These are phyloP conservation scores for Parnassius mnemosyne DNA, from an alignment of 2,888 invertebrate genomes.

Conservation along the genomic window DNA sequence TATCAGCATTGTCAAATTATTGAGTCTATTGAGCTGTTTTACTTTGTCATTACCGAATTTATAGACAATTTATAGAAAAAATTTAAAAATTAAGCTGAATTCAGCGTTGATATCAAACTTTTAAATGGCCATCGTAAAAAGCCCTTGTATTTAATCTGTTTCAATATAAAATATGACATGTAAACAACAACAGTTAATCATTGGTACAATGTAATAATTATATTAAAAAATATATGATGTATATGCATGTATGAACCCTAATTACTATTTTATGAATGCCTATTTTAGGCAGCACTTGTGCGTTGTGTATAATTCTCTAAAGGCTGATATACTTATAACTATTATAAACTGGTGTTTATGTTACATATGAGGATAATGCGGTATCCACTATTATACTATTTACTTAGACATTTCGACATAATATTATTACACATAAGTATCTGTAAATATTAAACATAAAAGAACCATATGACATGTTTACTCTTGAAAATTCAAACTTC, in stretches of 20 bases:
- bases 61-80: too few relatives aligned
- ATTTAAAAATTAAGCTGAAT: too few relatives aligned
- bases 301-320: constrained; percentile 10
- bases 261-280: constrained; percentile 9
- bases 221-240: constrained; percentile 2
- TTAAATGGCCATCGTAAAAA: not conserved
- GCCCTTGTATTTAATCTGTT: not conserved
- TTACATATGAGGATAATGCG: not conserved
- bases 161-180: constrained; percentile 1
- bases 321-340: constrained; percentile 5
- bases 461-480: too few relatives aligned
- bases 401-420: not conserved
- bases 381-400: not conserved
- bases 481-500: too few relatives aligned
- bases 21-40: too few relatives aligned
- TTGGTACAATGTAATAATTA: constrained; percentile 1
- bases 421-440: too few relatives aligned
- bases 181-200: constrained; percentile 1
- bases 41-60: too few relatives aligned
- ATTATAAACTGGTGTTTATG: not conserved
- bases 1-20: too few relatives aligned
- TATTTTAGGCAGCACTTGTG: constrained; percentile 18
- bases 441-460: too few relatives aligned
- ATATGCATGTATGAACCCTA: constrained; percentile 7
- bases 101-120: too few relatives aligned